Evolutionary conservation across 2,888 invertebrate species (phyloP).

Genomic region (Andrena marginata): DNA sequence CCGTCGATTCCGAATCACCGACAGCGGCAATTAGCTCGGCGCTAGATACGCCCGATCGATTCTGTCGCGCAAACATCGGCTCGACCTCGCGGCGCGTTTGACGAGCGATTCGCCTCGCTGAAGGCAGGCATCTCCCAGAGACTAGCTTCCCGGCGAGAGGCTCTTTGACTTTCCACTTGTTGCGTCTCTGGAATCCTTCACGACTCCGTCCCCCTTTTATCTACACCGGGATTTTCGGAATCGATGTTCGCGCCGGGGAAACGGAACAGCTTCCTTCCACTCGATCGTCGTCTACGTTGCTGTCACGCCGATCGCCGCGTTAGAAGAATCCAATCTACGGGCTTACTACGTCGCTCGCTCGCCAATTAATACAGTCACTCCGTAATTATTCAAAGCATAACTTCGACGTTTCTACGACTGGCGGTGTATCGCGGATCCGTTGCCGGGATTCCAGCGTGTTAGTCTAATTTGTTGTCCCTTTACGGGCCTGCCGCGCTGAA

Average conservation of each 20-base stretch:
- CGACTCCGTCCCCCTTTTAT: not conserved
- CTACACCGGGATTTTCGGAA: not conserved
- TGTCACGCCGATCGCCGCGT: not conserved
- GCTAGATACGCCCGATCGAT: not conserved
- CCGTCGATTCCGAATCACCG: no score
- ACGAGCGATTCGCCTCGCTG: not conserved
- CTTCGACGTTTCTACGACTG: not conserved
- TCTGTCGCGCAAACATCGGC: not conserved
- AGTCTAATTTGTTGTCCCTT: slow-evolving; percentile 28
- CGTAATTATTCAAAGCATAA: slow-evolving; percentile 54
- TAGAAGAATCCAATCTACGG: not conserved
- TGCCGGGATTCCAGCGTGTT: slow-evolving; percentile 14
- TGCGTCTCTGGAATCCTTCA: slow-evolving; percentile 13
- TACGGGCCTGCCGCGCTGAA: not conserved
- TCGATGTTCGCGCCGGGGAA: not conserved
- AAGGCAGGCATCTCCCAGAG: no score
- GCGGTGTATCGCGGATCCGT: not conserved
- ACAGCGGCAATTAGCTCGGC: no score
- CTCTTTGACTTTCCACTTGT: slow-evolving; percentile 38
- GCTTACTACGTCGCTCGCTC: not conserved
- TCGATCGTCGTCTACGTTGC: no score
- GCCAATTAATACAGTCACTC: not conserved
- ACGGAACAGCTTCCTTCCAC: no score
- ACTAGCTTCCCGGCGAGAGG: not conserved
- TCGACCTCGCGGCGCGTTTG: not conserved